A percentile compares a stretch with the other conserved stretches of the same genome.
phyloP scores from a whole-genome alignment of 2,797 vertebrate species.

The Rhinella marina region DNA sequence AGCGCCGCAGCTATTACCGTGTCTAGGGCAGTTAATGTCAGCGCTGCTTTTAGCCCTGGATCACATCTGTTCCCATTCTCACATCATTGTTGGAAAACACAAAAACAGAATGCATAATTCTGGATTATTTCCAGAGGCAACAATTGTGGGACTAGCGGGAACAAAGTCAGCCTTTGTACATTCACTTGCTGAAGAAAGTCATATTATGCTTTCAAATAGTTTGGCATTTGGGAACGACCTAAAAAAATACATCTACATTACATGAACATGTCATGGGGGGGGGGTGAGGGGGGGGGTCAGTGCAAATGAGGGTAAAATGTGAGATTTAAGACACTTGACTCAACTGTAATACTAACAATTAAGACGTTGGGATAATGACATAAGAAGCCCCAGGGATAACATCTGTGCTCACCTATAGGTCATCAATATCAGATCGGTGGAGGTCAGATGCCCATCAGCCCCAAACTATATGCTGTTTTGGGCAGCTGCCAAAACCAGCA shows the following conservation, averaged over 20 bases:
- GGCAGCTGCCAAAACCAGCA: too few species aligned
- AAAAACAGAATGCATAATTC: constrained; percentile 32
- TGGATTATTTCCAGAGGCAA: constrained; percentile 43
- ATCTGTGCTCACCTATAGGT: not conserved
- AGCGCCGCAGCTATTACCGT: not conserved
- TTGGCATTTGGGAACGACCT: constrained; percentile 37
- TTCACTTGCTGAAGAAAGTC: constrained; percentile 29
- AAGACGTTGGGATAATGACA: not conserved
- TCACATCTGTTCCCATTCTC: constrained; percentile 47
- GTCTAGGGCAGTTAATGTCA: not conserved
- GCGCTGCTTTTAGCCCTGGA: not conserved
- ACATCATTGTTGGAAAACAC: constrained; percentile 28
- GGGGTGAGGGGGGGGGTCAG: not conserved
- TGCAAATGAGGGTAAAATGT: not conserved
- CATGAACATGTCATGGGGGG: not conserved
- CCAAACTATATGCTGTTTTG: too few species aligned
- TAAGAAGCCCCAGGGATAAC: not conserved
- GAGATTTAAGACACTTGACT: not conserved
- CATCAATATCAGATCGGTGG: too few species aligned
- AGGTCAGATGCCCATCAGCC: too few species aligned
- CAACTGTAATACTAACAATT: not conserved
- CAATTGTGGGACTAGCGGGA: constrained; percentile 34
- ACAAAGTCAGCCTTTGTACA: constrained; percentile 44
- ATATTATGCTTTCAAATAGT: constrained; percentile 36
- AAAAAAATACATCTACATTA: constrained; percentile 34